Base-by-base conservation (phyloP, 2,113 vertebrate species). In the Pteruthius melanotis region DNA sequence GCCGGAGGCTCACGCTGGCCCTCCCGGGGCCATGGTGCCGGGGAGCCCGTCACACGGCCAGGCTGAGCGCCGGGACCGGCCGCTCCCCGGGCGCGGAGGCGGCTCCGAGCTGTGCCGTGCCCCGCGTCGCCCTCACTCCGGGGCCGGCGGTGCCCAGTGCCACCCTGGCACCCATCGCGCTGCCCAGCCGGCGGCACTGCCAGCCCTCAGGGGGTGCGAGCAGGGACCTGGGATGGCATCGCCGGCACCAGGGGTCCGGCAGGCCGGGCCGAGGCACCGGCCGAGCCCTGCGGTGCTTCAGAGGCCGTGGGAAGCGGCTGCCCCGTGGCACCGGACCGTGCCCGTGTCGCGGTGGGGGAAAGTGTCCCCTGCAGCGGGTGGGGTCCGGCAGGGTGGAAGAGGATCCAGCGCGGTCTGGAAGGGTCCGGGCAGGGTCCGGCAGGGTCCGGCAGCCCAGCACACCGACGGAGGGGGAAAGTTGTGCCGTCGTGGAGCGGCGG, bases 401-500 rank as follows among this genome's bases (percentile, higher is more conserved):
- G 63, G 37, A 3, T 45, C 53, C 10, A 6, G 87, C 33, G 13
- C 50, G 56, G 5, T n/a, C 66, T 11, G 28, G 26, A 24, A 52
- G 49, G 60, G 10, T 39, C 63, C 68, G 2, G 9, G 59, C 23
- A 26, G 24, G 20, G 9, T 63, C 56, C 2, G 10, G 52, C 45
- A 30, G 61, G 20, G 52, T 61, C 54, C 4, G 28, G 87, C 85
- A 81, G 76, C 77, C 65, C 15, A 1, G 1, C 12, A 31, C 49
- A 28, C 65, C 56, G 33, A 13, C 33, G 3, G 10, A 80, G 74
- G 72, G 92, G 53, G 23, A 97, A 98, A 98, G 94, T 98, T 98
- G 95, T 74, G 91, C 47, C 8, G 88, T 84, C 20, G 40, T 45
- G 17, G 63, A 94, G 87, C 92, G 37, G 31, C 10, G 13, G 90